Conservation (phyloP, 2,113 vertebrate genomes). For the Stigmatopora argus region DNA sequence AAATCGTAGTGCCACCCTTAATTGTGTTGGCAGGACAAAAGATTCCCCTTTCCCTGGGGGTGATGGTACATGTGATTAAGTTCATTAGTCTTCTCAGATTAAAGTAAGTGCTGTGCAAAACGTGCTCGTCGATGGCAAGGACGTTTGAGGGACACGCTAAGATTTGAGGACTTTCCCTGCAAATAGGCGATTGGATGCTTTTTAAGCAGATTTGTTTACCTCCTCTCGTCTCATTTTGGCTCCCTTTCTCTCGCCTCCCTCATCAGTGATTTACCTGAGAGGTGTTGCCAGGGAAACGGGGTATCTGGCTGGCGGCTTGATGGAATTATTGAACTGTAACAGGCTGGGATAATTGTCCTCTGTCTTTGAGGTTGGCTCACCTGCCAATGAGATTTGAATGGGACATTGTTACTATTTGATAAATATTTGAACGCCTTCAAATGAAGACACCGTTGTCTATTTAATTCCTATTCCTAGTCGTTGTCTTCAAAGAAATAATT, state of each 20-base stretch:
- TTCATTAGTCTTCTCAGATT: slow-evolving; percentile 50
- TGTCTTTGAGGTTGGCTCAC: slow-evolving; percentile 90
- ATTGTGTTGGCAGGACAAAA: slow-evolving; percentile 47
- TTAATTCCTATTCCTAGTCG: too few relatives aligned
- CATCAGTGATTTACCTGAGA: slow-evolving; percentile 64
- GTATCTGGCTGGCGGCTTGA: slow-evolving; percentile 91
- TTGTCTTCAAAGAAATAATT: too few relatives aligned
- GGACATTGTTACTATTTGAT: slow-evolving; percentile 76
- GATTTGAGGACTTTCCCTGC: slow-evolving; percentile 12
- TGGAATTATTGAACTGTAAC: slow-evolving; percentile 99
- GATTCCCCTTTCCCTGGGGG: slow-evolving; percentile 43
- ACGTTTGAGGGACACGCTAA: slow-evolving; percentile 13
- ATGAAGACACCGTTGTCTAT: too few relatives aligned
- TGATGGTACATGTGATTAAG: slow-evolving; percentile 43
- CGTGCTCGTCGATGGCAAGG: slow-evolving; percentile 15
- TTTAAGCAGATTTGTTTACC: neutral
- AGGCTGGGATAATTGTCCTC: slow-evolving; percentile 95
- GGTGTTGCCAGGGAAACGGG: slow-evolving; percentile 93
- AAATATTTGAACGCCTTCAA: slow-evolving; percentile 44
- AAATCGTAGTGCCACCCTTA: slow-evolving; percentile 25
- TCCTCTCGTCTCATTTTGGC: slow-evolving; percentile 37
- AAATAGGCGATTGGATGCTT: slow-evolving; percentile 11
- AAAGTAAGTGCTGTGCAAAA: slow-evolving; percentile 34
- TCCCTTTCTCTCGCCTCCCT: slow-evolving; percentile 38
- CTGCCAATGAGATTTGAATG: slow-evolving; percentile 82